Evolutionary conservation across 2,113 vertebrate genomes (phyloP).

Genomic region (Pseudorasbora parva): DNA sequence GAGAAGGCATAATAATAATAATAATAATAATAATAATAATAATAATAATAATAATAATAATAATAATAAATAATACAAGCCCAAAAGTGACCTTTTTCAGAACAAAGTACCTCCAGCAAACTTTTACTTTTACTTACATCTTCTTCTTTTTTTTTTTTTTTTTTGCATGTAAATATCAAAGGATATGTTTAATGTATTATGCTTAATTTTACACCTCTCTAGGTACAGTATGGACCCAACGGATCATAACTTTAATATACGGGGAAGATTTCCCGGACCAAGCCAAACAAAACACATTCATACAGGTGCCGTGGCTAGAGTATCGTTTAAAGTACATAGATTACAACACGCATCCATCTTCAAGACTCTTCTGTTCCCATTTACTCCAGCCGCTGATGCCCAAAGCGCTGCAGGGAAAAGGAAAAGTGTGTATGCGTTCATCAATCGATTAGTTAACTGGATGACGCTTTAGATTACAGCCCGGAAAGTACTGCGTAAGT

Average conservation of each 20-base stretch:
- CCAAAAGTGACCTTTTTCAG: no score
- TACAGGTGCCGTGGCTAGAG: slow-evolving; percentile 64
- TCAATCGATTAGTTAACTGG: background rate
- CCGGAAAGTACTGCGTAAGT: no score
- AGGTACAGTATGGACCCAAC: slow-evolving; percentile 63
- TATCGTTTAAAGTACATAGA: background rate
- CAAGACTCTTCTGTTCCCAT: slow-evolving; percentile 62
- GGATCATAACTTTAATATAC: slow-evolving; percentile 56
- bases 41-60: no score
- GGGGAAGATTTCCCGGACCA: slow-evolving; percentile 49
- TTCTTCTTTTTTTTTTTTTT: no score
- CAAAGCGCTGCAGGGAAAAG: slow-evolving; percentile 34
- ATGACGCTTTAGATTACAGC: no score
- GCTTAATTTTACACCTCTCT: background rate
- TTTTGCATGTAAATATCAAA: no score
- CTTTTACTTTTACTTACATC: no score
- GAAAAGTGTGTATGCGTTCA: slow-evolving; percentile 42
- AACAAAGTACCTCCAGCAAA: no score
- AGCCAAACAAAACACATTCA: background rate
- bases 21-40: no score
- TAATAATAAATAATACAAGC: no score
- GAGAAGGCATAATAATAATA: background rate
- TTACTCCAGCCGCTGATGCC: slow-evolving; percentile 53
- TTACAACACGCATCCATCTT: slow-evolving; percentile 44
- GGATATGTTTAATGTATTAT: background rate